Conservation (phyloP, 2,888 invertebrate genomes). For the Dicranocentrus wangi region DNA sequence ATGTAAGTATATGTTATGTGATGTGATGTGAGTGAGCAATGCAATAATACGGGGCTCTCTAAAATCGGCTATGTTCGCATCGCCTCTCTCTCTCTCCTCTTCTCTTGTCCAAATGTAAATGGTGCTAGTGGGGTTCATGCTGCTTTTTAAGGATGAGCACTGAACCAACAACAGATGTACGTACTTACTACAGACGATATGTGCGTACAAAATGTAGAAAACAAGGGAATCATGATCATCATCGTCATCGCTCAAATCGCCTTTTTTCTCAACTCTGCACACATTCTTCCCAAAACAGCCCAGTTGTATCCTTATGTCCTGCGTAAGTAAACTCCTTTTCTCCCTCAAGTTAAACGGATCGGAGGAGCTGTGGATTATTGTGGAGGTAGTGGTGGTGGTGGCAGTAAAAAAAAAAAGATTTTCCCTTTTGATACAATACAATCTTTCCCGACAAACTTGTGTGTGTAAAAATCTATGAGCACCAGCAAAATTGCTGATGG, state of each 20-base stretch:
- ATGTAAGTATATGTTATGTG: not conserved
- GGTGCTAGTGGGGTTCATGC: not conserved
- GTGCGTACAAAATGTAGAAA: constrained; percentile 24
- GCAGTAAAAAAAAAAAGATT: no score
- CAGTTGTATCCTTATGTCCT: not conserved
- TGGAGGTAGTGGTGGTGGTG: not conserved
- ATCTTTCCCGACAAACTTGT: no score
- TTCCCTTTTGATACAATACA: no score
- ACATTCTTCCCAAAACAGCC: not conserved
- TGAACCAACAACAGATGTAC: constrained; percentile 57
- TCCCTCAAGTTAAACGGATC: not conserved
- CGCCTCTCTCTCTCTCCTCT: not conserved
- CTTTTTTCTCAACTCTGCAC: constrained; percentile 4
- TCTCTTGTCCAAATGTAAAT: constrained; percentile 20
- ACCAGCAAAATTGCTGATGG: no score
- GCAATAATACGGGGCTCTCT: no score
- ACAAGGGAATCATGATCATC: not conserved
- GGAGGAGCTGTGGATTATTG: not conserved
- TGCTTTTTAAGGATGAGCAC: constrained; percentile 58
- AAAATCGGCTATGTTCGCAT: not conserved
- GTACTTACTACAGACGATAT: not conserved
- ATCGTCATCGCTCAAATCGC: not conserved
- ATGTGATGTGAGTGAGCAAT: constrained; percentile 2
- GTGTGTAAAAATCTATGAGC: no score
- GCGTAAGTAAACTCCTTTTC: not conserved